Evolutionary conservation across 2,888 invertebrate species (phyloP), one percentile per base, ranked within the genome.

Genomic region (Diabrotica balteata): DNA sequence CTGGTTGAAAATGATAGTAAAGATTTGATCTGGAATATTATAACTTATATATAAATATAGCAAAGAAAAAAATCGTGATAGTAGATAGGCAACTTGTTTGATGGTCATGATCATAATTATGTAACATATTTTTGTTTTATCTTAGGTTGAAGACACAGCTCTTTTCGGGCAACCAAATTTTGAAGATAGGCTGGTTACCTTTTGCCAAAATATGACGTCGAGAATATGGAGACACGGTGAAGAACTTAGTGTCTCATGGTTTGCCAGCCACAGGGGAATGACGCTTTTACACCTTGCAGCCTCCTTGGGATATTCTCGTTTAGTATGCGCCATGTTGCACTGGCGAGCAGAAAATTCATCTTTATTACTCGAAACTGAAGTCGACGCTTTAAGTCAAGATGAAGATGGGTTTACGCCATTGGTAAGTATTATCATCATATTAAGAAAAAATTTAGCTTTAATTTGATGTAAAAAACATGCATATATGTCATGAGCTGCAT

Each of bases 261-360:
- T 87, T 76, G 84, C 87, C 63, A 87, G 88, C 77, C 87, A 86
- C 75, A 80, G 87, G 68, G 89, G 89, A 54, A 91, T 95, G 84
- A 94, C 95, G 0, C 86, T 96, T 55, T 86, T 98, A 8, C 98
- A 98, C 82, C 86, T 98, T 76, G 93, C 96, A 46, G 96, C 97
- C 8, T 93, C 94, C 10, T 86, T 98, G 60, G 97, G 97, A 4
- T 97, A 94, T 80, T 90, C 94, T 1, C 90, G 94, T 79, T 85
- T 97, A 57, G 93, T 95, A 6, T 93, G 93, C 73, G 91, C 92
- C 4, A 88, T 96, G 83, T 85, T 96, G 62, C 91, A 94, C 77
- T 96, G 96, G 96, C 89, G 93, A 67, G 89, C 93, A 46, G 96
- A 96, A 84, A 96, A 95, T 84, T 92, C 92, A 51, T 95, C 94